These are phyloP conservation scores for Stenodera caucasica DNA, from an alignment of 2,888 invertebrate species.

Conservation along the genomic window DNA sequence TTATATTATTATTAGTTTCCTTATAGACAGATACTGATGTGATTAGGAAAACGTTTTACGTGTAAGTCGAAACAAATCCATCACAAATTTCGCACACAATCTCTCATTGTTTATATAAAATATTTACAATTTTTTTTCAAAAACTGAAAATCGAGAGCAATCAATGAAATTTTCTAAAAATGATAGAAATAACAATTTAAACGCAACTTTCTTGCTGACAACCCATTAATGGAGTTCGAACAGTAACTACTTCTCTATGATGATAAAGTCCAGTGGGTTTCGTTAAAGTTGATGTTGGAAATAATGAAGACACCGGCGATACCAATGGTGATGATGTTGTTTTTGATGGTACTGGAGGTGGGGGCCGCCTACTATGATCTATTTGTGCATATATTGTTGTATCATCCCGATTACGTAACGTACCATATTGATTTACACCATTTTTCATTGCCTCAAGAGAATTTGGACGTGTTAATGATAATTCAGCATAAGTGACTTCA, in stretches of 20 bases:
- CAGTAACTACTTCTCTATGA: slow-evolving; percentile 69
- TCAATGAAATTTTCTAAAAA: neutral
- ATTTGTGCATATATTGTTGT: slow-evolving; percentile 76
- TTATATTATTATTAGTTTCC: neutral
- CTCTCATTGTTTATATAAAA: neutral
- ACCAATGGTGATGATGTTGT: slow-evolving; percentile 56
- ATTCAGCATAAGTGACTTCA: slow-evolving; percentile 66
- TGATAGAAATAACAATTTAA: slow-evolving; percentile 50
- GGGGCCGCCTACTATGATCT: slow-evolving; percentile 65
- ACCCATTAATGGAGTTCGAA: slow-evolving; percentile 70
- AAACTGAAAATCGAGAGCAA: neutral
- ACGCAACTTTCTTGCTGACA: slow-evolving; percentile 72
- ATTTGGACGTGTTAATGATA: slow-evolving; percentile 61
- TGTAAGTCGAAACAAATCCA: neutral
- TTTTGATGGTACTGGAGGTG: slow-evolving; percentile 40
- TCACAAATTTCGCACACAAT: neutral
- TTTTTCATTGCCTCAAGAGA: slow-evolving; percentile 56
- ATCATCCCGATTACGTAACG: slow-evolving; percentile 58
- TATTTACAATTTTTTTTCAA: slow-evolving; percentile 7
- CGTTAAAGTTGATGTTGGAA: slow-evolving; percentile 48
- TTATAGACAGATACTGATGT: neutral
- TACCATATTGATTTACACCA: slow-evolving; percentile 52
- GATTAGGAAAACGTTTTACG: slow-evolving; percentile 4
- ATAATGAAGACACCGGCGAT: slow-evolving; percentile 54
- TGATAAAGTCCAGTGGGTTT: slow-evolving; percentile 55